These are phyloP conservation scores for Lamellibrachia columna DNA, from an alignment of 2,888 invertebrate genomes.

Conservation along the genomic window DNA sequence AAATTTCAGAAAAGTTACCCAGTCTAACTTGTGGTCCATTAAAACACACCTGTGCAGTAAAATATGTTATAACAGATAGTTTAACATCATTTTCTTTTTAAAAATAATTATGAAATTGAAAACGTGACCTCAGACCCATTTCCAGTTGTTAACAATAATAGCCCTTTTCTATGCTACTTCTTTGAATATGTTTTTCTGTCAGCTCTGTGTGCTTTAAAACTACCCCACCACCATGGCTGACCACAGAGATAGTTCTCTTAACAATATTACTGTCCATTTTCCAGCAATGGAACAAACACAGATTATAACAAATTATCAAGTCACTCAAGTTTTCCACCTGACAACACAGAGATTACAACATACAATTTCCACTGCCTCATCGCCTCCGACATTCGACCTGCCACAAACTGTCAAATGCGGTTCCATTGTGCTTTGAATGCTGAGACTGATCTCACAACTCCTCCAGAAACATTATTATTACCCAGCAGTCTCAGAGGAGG, in stretches of 20 bases:
- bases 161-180: neutral
- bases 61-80: too few species aligned
- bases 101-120: neutral
- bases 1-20: too few species aligned
- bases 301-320: neutral
- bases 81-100: too few species aligned
- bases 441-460: neutral
- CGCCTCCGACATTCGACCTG: neutral
- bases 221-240: neutral
- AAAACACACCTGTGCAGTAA: too few species aligned
- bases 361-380: neutral
- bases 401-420: neutral
- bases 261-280: neutral
- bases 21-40: too few species aligned
- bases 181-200: neutral
- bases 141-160: neutral
- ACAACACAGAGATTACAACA: neutral
- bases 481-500: too few species aligned
- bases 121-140: neutral
- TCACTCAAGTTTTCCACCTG: neutral
- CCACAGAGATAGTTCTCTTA: neutral
- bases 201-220: neutral
- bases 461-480: too few species aligned
- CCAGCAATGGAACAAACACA: neutral
- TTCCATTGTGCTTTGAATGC: neutral